phyloP scores from a whole-genome alignment of 2,888 invertebrate species.

The Drosophila lacicola region DNA sequence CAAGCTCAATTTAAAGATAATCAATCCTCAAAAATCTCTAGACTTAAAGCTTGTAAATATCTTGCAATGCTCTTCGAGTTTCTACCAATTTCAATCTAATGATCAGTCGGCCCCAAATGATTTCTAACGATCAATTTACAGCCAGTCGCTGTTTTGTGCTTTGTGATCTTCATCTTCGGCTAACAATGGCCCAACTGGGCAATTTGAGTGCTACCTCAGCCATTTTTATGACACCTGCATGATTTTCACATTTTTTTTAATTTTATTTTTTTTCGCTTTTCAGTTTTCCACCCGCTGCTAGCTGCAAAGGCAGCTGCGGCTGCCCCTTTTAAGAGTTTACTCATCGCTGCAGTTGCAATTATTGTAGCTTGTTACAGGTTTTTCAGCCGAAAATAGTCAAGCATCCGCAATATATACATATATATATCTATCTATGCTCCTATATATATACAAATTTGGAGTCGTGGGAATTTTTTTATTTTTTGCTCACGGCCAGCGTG shows the following conservation, averaged over 20 bases:
- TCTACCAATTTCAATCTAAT: conserved; percentile 12
- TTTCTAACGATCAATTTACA: conserved; percentile 39
- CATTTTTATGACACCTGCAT: conserved; percentile 77
- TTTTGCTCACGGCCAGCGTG: conserved; percentile 69
- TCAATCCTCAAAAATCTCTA: neutral
- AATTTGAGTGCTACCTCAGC: conserved; percentile 41
- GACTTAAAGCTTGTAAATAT: neutral
- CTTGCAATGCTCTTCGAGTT: neutral
- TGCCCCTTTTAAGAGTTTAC: conserved; percentile 21
- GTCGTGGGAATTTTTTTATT: conserved; percentile 79
- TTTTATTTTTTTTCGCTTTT: neutral
- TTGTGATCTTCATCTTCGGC: conserved; percentile 35
- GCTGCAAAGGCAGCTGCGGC: conserved; percentile 19
- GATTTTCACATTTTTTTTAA: conserved; percentile 64
- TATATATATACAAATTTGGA: conserved; percentile 81
- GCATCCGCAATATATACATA: conserved; percentile 53
- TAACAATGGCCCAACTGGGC: conserved; percentile 36
- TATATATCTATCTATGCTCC: conserved; percentile 48
- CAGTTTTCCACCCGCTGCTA: conserved; percentile 64
- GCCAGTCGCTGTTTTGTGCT: conserved; percentile 2
- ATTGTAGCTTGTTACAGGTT: conserved; percentile 74
- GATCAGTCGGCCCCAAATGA: conserved; percentile 13
- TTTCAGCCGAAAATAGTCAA: conserved; percentile 42
- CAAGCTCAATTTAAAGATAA: neutral
- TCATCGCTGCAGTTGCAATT: conserved; percentile 69